Evolutionary conservation across 2,797 vertebrate genomes (phyloP), one percentile per base, ranked within the genome.

Genomic region (Sebastes vulpes): DNA sequence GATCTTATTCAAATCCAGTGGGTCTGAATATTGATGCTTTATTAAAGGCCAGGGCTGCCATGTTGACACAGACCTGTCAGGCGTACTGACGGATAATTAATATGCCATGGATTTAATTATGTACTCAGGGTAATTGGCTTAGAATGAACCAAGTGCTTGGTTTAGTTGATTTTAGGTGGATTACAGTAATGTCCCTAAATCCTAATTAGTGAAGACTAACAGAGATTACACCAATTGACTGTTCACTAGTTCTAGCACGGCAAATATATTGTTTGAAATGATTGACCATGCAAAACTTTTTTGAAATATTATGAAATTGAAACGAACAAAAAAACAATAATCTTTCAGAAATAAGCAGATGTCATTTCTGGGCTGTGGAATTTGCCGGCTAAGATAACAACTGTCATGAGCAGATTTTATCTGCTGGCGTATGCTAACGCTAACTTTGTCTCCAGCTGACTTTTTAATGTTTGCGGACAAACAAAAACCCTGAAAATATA

Each of bases 11-110:
- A 53, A 56, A 42, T 58, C 60, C 59, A 38, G 65, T 54, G 65
- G 59, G 35, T 86, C 70, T 83, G 84, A 93, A 86, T 91, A 81
- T 84, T 86, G 82, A 90, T 89, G 86, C 42, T n/a, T 18, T 57
- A 28, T 73, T 75, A 71, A 86, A 77, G 83, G 57, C 71, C 63
- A 63, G 28, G 3, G 52, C 80, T 23, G 70, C 80, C 65, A 21
- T 81, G 67, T 83, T 79, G 68, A 83, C 70, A 75, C 60, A 75
- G 59, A 75, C 65, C 60, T 79, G 66, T 68, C 63, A 73, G 80
- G 35, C 29, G 7, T 21, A 60, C 56, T 6, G 63, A 52, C 56
- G 66, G 72, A 81, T 85, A 82, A 89, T 87, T 83, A 81, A 87
- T 72, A 74, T 52, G 50, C 28, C 68, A 65, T 68, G 72, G 50